These are phyloP conservation scores for Gobio gobio DNA, from an alignment of 2,113 vertebrate species.

Conservation along the genomic window DNA sequence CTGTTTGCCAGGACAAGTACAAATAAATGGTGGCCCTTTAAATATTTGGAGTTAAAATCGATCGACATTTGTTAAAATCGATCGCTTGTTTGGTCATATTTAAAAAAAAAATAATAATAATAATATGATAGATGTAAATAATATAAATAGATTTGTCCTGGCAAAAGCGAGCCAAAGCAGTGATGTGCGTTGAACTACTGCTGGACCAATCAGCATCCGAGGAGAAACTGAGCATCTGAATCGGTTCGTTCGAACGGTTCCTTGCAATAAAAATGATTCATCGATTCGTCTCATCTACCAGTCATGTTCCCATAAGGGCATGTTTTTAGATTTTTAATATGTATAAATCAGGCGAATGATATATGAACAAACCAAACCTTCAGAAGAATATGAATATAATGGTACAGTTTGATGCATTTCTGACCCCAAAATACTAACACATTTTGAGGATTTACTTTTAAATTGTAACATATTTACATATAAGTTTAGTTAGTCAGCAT, in stretches of 20 bases:
- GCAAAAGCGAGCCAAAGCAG: background rate
- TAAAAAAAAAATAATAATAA: background rate
- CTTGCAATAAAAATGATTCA: background rate
- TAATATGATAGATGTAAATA: background rate
- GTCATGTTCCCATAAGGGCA: background rate
- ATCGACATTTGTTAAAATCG: background rate
- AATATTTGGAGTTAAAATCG: background rate
- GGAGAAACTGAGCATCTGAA: background rate
- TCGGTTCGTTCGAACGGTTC: background rate
- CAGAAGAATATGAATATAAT: too few relatives aligned
- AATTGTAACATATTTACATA: too few relatives aligned
- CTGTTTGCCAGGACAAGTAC: background rate
- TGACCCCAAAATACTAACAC: too few relatives aligned
- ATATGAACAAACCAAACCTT: too few relatives aligned
- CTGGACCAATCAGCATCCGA: conserved; percentile 26
- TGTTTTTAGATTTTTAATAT: too few relatives aligned
- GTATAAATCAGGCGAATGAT: too few relatives aligned
- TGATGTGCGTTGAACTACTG: background rate
- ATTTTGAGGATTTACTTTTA: too few relatives aligned
- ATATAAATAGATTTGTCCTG: background rate
- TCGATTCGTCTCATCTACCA: background rate
- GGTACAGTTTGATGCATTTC: too few relatives aligned
- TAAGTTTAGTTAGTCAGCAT: too few relatives aligned
- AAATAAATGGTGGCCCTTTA: background rate
- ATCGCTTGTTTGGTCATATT: background rate